Evolutionary conservation across 2,113 vertebrate species (phyloP).

Genomic region (Smithornis capensis): DNA sequence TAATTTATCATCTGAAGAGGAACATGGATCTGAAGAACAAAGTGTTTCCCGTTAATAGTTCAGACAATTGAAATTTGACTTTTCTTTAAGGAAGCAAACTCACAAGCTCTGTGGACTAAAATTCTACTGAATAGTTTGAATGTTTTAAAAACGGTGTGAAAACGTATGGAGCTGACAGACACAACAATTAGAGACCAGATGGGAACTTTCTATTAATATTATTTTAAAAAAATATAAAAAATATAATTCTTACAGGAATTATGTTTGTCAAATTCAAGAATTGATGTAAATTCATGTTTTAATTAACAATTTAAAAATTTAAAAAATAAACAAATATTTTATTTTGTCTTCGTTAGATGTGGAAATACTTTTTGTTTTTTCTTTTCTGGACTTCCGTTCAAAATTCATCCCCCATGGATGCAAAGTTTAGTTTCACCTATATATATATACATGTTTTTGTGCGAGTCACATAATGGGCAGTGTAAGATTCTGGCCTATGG

Average conservation of each 20-base stretch:
- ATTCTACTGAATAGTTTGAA: too few species aligned
- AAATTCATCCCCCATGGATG: neutral
- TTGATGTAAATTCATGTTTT: too few species aligned
- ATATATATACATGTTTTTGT: neutral
- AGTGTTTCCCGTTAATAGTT: neutral
- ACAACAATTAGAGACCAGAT: too few species aligned
- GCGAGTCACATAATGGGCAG: fast-evolving
- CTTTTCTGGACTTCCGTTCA: neutral
- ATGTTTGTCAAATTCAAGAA: too few species aligned
- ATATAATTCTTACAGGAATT: too few species aligned
- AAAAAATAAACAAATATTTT: too few species aligned
- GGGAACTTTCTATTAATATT: too few species aligned
- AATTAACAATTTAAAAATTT: too few species aligned
- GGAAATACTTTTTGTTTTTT: neutral
- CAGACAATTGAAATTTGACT: neutral
- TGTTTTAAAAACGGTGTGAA: too few species aligned
- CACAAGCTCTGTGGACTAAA: neutral
- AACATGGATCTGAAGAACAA: neutral
- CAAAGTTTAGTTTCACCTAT: neutral
- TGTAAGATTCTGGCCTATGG: neutral
- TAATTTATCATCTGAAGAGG: neutral
- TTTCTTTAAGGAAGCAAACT: neutral
- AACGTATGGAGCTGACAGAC: too few species aligned
- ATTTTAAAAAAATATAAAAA: too few species aligned
- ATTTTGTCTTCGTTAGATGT: too few species aligned